phyloP scores from a whole-genome alignment of 1,140 invertebrate species.

The Pollicipes pollicipes region DNA sequence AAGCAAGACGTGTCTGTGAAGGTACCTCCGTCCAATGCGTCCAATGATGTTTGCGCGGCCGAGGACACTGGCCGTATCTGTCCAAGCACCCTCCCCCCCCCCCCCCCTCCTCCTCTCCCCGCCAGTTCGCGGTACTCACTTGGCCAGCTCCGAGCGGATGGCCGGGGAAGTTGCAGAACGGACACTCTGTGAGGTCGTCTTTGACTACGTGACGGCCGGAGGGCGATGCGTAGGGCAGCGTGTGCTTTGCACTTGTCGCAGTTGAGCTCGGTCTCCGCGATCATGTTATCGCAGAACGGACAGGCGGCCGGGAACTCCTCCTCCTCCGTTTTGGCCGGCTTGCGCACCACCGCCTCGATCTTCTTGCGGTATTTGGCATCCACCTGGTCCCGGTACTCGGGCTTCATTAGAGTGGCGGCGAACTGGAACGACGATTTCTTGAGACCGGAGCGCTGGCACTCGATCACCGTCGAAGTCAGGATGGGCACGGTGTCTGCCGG shows the following conservation, averaged over 20 bases:
- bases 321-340: constrained; percentile 41
- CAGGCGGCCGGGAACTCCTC: constrained; percentile 37
- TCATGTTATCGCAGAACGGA: constrained; percentile 54
- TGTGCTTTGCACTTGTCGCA: constrained; percentile 76
- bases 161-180: constrained; percentile 87
- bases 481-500: constrained; percentile 84
- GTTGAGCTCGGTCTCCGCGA: constrained; percentile 55
- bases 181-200: constrained; percentile 74
- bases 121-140: constrained; percentile 36
- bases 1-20: no score
- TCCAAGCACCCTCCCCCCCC: no score
- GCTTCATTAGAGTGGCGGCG: constrained; percentile 79
- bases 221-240: constrained; percentile 82
- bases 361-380: constrained; percentile 86
- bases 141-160: constrained; percentile 51
- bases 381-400: constrained; percentile 69
- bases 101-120: no score
- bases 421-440: constrained; percentile 74
- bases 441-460: constrained; percentile 81
- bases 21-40: no score
- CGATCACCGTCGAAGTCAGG: constrained; percentile 89
- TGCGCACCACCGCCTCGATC: constrained; percentile 82
- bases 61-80: no score
- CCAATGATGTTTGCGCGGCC: no score
- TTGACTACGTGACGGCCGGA: constrained; percentile 84